These are phyloP conservation scores for Chrosomus eos DNA, from an alignment of 2,797 vertebrate species.

Conservation along the genomic window DNA sequence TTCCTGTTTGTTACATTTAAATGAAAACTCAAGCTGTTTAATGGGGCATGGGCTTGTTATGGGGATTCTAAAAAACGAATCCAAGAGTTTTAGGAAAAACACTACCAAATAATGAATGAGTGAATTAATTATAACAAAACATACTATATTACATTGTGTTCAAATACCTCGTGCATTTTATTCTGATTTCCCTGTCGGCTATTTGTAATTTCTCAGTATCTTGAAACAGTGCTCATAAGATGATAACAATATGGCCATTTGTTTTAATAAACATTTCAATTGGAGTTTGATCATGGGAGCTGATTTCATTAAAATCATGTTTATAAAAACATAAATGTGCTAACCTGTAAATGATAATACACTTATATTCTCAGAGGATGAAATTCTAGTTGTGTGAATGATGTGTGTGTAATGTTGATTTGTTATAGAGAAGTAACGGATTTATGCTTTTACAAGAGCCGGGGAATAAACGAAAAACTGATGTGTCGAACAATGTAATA, in stretches of 20 bases:
- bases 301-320: neutral
- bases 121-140: neutral
- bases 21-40: slow-evolving; percentile 11
- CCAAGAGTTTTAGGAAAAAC: neutral
- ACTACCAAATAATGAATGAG: neutral
- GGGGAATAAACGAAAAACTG: neutral
- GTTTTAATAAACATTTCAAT: neutral
- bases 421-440: neutral
- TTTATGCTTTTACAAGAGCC: neutral
- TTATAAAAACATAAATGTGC: neutral
- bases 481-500: neutral
- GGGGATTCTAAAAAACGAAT: neutral
- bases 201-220: neutral
- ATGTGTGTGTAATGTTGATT: neutral
- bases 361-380: neutral
- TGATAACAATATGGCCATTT: neutral
- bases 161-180: neutral
- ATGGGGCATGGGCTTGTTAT: neutral
- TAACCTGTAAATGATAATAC: neutral
- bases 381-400: neutral
- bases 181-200: neutral
- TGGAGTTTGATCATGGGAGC: neutral
- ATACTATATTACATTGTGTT: neutral
- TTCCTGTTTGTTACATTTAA: slow-evolving; percentile 27
- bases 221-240: neutral